Evolutionary conservation across 1,140 invertebrate genomes (phyloP).

Genomic region (Plectrocnemia conspersa): DNA sequence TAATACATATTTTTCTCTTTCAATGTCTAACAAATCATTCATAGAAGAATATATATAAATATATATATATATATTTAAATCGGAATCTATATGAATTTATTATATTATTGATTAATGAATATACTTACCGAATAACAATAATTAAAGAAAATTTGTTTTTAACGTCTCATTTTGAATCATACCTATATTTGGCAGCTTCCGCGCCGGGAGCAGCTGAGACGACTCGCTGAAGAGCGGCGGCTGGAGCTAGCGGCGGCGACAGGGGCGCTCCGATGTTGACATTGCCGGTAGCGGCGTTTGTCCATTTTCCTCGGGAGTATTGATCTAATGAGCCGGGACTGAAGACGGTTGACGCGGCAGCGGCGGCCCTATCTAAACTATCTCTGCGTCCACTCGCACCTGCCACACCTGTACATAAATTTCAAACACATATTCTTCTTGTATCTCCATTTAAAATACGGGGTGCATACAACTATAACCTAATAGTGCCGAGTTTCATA

Average conservation of each 20-base stretch:
- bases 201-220: constrained; percentile 86
- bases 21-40: too few species aligned
- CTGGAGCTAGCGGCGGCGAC: constrained; percentile 47
- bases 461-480: too few species aligned
- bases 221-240: constrained; percentile 51
- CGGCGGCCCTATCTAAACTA: constrained; percentile 47
- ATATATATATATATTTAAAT: background rate
- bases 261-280: constrained; percentile 39
- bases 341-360: constrained; percentile 36
- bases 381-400: constrained; percentile 41
- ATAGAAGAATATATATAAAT: too few species aligned
- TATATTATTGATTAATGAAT: background rate
- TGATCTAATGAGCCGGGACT: constrained; percentile 44
- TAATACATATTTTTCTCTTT: too few species aligned
- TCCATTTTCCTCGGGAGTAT: constrained; percentile 48
- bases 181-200: constrained; percentile 75
- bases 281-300: constrained; percentile 27
- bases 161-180: constrained; percentile 12
- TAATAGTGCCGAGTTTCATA: too few species aligned
- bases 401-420: constrained; percentile 20
- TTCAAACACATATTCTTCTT: constrained; percentile 3
- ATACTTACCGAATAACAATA: background rate
- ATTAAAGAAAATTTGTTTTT: background rate
- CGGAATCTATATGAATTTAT: background rate
- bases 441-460: background rate